Conservation (phyloP, 2,888 invertebrate species). For the Aphrophora alni region DNA sequence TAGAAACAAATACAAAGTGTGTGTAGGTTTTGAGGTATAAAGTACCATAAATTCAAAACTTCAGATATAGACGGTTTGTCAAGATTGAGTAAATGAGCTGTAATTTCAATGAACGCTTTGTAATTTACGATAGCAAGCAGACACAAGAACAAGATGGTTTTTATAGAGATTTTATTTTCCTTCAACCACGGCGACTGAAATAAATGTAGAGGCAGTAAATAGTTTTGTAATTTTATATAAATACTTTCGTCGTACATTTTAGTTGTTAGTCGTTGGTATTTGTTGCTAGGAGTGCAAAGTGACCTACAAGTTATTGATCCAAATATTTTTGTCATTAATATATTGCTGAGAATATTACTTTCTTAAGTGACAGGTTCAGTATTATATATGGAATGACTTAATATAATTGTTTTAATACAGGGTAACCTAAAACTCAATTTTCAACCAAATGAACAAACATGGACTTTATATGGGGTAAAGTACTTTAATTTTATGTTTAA, state of each 20-base stretch:
- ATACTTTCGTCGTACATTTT: neutral
- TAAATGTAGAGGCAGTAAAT: neutral
- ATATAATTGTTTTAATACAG: too few relatives aligned
- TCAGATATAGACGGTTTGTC: neutral
- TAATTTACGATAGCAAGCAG: neutral
- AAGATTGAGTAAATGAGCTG: neutral
- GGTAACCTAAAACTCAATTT: too few relatives aligned
- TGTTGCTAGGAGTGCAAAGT: too few relatives aligned
- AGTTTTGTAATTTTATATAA: neutral
- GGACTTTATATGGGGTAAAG: too few relatives aligned
- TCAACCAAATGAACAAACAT: too few relatives aligned
- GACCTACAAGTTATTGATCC: too few relatives aligned
- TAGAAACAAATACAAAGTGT: neutral
- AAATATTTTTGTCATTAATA: too few relatives aligned
- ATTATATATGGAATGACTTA: too few relatives aligned
- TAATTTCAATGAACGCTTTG: neutral
- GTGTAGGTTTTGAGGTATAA: neutral
- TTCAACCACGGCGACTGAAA: neutral
- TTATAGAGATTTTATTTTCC: neutral
- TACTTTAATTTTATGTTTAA: too few relatives aligned
- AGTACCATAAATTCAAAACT: neutral
- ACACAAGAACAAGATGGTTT: neutral
- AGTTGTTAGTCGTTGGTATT: too few relatives aligned
- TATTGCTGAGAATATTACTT: too few relatives aligned
- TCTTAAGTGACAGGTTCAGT: too few relatives aligned